Percentiles rank a stretch among this genome's conserved stretches.
phyloP scores from a whole-genome alignment of 2,797 vertebrate genomes.

The Notolabrus celidotus region DNA sequence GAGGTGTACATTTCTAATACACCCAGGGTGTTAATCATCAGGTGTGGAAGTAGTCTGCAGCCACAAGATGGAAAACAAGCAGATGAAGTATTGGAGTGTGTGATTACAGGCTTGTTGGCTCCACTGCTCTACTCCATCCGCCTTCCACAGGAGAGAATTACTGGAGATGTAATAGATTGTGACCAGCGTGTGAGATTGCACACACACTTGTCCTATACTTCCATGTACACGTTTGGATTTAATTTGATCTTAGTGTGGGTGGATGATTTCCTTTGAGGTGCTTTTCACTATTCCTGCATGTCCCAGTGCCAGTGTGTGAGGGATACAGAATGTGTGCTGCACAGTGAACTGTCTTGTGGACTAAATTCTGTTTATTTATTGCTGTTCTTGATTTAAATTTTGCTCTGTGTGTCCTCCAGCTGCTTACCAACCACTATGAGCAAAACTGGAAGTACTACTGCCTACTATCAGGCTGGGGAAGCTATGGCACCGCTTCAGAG shows the following conservation, averaged over 20 bases:
- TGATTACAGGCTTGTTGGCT: constrained; percentile 66
- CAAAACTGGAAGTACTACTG: constrained; percentile 99
- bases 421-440: constrained; percentile 97
- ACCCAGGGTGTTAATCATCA: constrained; percentile 50
- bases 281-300: constrained; percentile 5
- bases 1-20: constrained; percentile 20
- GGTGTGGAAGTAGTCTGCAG: constrained; percentile 21
- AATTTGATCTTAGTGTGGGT: constrained; percentile 17
- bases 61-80: constrained; percentile 44
- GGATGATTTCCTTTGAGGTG: constrained; percentile 23
- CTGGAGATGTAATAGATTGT: constrained; percentile 45
- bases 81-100: constrained; percentile 49
- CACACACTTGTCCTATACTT: constrained; percentile 31
- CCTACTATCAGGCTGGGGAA: constrained; percentile 94
- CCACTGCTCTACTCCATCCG: constrained; percentile 40
- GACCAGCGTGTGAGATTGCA: constrained; percentile 36
- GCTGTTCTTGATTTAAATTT: constrained; percentile 7
- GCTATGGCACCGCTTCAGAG: constrained; percentile 93
- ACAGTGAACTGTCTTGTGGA: background rate
- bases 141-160: constrained; percentile 55
- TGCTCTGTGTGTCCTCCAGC: constrained; percentile 80
- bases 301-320: constrained; percentile 2
- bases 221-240: constrained; percentile 21
- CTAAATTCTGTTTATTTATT: background rate
- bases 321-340: constrained; percentile 7